Percentiles rank a stretch among this genome's conserved stretches.
These are phyloP conservation scores for Mesocentrotus franciscanus DNA, from an alignment of 53 echinoderm and acorn worm species.

Conservation along the genomic window DNA sequence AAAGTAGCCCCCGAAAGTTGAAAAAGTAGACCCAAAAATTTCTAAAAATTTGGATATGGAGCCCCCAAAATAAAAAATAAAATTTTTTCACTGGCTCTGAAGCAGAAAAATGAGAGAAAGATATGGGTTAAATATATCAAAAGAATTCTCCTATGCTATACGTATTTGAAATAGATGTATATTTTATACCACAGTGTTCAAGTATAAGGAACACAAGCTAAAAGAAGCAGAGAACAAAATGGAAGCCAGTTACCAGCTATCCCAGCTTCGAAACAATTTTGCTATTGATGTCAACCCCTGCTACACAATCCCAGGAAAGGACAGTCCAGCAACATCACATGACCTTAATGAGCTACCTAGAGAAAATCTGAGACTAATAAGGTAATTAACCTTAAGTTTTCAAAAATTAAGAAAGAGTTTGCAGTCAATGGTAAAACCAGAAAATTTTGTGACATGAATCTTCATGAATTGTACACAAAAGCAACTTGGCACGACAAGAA, in stretches of 20 bases:
- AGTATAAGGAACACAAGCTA: slow-evolving; percentile 64
- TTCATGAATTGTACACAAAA: no score
- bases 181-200: slow-evolving; percentile 25
- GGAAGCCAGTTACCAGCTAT: slow-evolving; percentile 76
- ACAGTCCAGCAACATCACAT: slow-evolving; percentile 63
- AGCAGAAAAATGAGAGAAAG: no score
- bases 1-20: no score
- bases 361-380: slow-evolving; percentile 77
- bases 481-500: no score
- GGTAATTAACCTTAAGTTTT: slow-evolving; percentile 62
- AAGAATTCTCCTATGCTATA: no score
- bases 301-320: slow-evolving; percentile 74
- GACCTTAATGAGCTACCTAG: slow-evolving; percentile 84
- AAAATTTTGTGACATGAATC: no score
- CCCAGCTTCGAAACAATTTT: slow-evolving; percentile 75
- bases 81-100: no score
- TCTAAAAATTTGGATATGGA: no score
- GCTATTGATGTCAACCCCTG: slow-evolving; percentile 81
- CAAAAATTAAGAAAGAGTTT: not conserved
- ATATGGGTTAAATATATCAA: no score
- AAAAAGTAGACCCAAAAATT: no score
- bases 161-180: not conserved
- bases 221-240: slow-evolving; percentile 54
- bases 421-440: not conserved
- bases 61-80: no score